Evolutionary conservation across 1,140 invertebrate species (phyloP).

Genomic region (Aphidius gifuensis): DNA sequence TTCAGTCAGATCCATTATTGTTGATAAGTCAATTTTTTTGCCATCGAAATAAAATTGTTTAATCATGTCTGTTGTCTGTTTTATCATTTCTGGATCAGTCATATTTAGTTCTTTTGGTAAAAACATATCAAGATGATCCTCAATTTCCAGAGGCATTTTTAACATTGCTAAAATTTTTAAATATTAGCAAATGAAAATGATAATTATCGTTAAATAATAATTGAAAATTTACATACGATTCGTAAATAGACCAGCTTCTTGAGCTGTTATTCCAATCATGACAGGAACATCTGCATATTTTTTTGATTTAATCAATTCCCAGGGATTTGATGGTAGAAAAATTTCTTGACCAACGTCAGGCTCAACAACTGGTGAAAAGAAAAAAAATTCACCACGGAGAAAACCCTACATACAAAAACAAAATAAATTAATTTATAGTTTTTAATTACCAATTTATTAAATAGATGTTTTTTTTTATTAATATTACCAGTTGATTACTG

Average conservation of each 20-base stretch:
- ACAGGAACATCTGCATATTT: constrained; percentile 60
- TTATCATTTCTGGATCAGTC: constrained; percentile 42
- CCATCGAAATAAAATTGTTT: constrained; percentile 61
- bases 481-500: constrained; percentile 33
- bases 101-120: constrained; percentile 62
- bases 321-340: constrained; percentile 62
- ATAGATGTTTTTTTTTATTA: background rate
- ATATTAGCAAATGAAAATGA: background rate
- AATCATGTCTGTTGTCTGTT: constrained; percentile 54
- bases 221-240: constrained; percentile 31
- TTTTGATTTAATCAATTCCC: constrained; percentile 52
- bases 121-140: constrained; percentile 58
- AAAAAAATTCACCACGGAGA: constrained; percentile 31
- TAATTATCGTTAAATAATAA: constrained; percentile 6
- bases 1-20: constrained; percentile 52
- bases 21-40: constrained; percentile 50
- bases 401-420: constrained; percentile 29
- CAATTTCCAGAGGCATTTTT: constrained; percentile 23
- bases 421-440: no score
- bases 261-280: constrained; percentile 61
- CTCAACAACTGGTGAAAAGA: constrained; percentile 67
- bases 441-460: background rate
- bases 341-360: constrained; percentile 55
- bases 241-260: constrained; percentile 54
- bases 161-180: constrained; percentile 31